Conservation (phyloP, 2,888 invertebrate genomes). For the Cheilosia impressa region DNA sequence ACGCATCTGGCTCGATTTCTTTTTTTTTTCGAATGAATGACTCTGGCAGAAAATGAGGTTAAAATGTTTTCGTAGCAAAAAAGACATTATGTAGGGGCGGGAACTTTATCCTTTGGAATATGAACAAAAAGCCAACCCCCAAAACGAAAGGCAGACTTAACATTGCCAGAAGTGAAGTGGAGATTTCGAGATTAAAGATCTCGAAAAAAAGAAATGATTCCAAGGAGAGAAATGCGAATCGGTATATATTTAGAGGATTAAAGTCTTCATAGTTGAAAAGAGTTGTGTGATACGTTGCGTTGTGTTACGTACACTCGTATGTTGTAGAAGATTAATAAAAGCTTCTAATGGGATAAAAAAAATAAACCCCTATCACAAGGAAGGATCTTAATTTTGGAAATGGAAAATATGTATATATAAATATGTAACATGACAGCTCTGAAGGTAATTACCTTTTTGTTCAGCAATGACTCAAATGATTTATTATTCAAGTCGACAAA, state of each 20-base stretch:
- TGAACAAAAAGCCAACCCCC: not conserved
- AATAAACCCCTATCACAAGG: too few relatives aligned
- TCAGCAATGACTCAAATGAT: too few relatives aligned
- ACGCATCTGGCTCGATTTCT: slow-evolving; percentile 36
- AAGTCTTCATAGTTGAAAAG: not conserved
- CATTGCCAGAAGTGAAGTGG: slow-evolving; percentile 2
- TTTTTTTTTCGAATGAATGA: slow-evolving; percentile 41
- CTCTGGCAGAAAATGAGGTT: slow-evolving; percentile 23
- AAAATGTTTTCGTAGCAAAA: slow-evolving; percentile 16
- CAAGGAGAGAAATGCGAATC: not conserved
- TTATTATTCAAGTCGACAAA: too few relatives aligned
- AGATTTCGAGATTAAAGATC: slow-evolving; percentile 11
- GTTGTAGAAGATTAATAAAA: too few relatives aligned
- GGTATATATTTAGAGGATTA: not conserved
- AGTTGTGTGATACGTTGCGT: too few relatives aligned
- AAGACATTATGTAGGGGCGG: not conserved
- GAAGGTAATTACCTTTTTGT: too few relatives aligned
- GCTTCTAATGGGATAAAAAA: too few relatives aligned
- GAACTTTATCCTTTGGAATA: slow-evolving; percentile 1
- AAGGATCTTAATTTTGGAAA: too few relatives aligned
- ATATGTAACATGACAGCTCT: too few relatives aligned
- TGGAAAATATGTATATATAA: too few relatives aligned
- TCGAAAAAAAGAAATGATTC: not conserved
- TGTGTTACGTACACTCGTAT: too few relatives aligned
- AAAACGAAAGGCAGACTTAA: not conserved